Conservation (phyloP, 2,888 invertebrate species). For the Drosophila nigritarsus region DNA sequence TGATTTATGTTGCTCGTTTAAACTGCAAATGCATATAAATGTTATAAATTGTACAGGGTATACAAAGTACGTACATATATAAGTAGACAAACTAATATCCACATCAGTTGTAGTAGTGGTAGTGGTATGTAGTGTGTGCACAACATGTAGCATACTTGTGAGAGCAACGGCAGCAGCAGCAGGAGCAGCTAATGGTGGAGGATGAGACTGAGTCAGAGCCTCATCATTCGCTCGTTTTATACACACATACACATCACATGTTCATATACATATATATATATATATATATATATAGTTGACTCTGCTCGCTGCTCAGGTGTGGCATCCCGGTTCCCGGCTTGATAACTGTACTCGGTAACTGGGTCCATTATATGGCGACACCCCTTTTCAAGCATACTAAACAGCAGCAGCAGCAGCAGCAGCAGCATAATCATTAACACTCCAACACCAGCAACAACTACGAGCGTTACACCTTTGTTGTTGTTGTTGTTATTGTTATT, state of each 20-base stretch:
- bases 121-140: conserved; percentile 38
- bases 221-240: conserved; percentile 77
- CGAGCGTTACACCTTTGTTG: conserved; percentile 65
- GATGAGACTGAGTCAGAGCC: conserved; percentile 33
- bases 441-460: conserved; percentile 55
- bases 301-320: conserved; percentile 22
- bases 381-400: conserved; percentile 65
- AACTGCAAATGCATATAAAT: not conserved
- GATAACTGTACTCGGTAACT: conserved; percentile 42
- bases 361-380: conserved; percentile 56
- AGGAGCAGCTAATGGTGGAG: conserved; percentile 24
- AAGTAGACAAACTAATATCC: conserved; percentile 11
- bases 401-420: conserved; percentile 58
- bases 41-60: conserved; percentile 1
- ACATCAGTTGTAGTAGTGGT: conserved; percentile 1
- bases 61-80: conserved; percentile 17
- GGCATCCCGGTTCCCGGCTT: conserved; percentile 30
- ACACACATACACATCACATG: conserved; percentile 22
- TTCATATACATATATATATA: not conserved
- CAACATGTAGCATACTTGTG: conserved; percentile 58
- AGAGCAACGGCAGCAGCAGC: conserved; percentile 32
- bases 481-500: conserved; percentile 24
- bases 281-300: conserved; percentile 8
- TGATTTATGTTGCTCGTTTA: not conserved
- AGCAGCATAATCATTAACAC: conserved; percentile 74